Base-by-base conservation (phyloP, 2,888 invertebrate genomes). In the Marronus borbonicus region DNA sequence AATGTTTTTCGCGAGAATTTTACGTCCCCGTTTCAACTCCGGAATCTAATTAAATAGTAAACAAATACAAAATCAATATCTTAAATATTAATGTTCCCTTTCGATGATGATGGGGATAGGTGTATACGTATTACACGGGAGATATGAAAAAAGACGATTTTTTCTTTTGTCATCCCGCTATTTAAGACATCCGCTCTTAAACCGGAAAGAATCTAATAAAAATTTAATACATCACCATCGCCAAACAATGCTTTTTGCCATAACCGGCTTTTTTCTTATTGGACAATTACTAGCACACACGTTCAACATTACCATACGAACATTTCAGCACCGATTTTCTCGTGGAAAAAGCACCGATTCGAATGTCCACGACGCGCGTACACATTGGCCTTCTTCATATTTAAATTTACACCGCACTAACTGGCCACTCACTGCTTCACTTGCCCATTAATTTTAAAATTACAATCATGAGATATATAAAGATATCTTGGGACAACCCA, bases 401-500 rank as follows among this genome's bases (percentile, higher is more conserved):
- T 72, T 72, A 60, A 72, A 72, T 72, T 24, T 82, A 80, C 83
- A 62, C 60, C 24, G 58, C 69, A 70, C 70, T 49, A 68, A 39
- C 36, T 44, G 39, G 17, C 60, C 60, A 44, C 60, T 49, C 50
- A 70, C 70, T 31, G 50, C 36, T 44, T 77, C 52, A 72, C 77
- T 77, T 55, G 77, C 62, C 55, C 60, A 84, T 84, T 85, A 85
- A 86, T 87, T 86, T 86, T 85, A 86, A 86, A 86, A 87, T 87
- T 86, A 83, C 86, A 81, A 84, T 85, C 84, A 84, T 81, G 68
- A 72, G 77, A 70, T 82, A 85, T 84, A 86, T 87, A 88, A 86
- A 88, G 87, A 88, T 88, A 87, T 87, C 86, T 84, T 84, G 86
- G 86, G 84, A 86, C 87, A 86, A 84, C 86, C 87, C 86, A 86